A percentile compares a stretch with the other conserved stretches of the same genome.
phyloP scores from a whole-genome alignment of 2,888 invertebrate genomes.

The Callyntrura sp. region DNA sequence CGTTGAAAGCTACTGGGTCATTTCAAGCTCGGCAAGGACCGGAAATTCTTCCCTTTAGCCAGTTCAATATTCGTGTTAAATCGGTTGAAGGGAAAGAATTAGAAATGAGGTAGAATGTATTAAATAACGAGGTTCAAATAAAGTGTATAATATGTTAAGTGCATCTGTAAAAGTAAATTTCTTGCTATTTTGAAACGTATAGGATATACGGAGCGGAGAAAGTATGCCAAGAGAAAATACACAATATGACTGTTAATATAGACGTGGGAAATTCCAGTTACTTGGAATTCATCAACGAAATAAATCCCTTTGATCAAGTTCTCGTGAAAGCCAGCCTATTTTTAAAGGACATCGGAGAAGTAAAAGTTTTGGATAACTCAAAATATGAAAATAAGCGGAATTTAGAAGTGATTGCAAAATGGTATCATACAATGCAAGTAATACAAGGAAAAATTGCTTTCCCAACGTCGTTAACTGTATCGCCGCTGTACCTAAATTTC shows the following conservation, averaged over 20 bases:
- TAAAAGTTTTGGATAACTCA: conserved; percentile 42
- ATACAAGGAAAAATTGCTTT: conserved; percentile 49
- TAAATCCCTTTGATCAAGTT: conserved; percentile 18
- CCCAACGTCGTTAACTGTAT: neutral
- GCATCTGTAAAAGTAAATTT: neutral
- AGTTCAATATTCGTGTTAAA: conserved; percentile 40
- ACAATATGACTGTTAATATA: conserved; percentile 36
- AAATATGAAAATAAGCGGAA: conserved; percentile 27
- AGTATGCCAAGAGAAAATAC: neutral
- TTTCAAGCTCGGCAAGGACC: conserved; percentile 33
- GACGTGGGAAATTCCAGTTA: neutral
- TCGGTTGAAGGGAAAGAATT: conserved; percentile 3
- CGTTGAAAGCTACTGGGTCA: conserved; percentile 41
- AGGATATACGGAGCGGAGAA: conserved; percentile 57
- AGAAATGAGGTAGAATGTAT: neutral
- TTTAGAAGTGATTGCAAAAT: conserved; percentile 45
- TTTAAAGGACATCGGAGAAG: conserved; percentile 51
- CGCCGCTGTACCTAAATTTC: conserved; percentile 45
- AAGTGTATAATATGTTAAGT: no score
- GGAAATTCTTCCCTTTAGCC: conserved; percentile 67
- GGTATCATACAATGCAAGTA: conserved; percentile 11
- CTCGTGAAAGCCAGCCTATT: conserved; percentile 30
- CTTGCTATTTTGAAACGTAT: neutral
- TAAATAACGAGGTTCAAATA: no score
- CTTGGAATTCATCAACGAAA: conserved; percentile 34